Percentiles rank a stretch among this genome's conserved stretches.
These are phyloP conservation scores for Marronus borbonicus DNA, from an alignment of 2,888 invertebrate genomes.

Conservation along the genomic window DNA sequence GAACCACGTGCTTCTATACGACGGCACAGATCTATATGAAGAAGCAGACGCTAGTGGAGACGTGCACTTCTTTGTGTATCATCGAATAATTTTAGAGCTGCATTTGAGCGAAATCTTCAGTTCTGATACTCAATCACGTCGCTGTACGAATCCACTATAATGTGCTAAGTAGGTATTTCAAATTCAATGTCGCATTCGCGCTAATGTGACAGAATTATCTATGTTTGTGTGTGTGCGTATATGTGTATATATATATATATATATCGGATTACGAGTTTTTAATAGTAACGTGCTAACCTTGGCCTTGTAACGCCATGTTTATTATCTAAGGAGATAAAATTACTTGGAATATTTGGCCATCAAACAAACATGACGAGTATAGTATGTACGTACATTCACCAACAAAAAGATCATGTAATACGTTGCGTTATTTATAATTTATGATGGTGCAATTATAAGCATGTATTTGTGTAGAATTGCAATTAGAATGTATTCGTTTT, in stretches of 20 bases:
- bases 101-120: no score
- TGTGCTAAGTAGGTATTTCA: slow-evolving; percentile 25
- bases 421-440: background rate
- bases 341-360: slow-evolving; percentile 56
- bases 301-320: slow-evolving; percentile 58
- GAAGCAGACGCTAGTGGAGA: no score
- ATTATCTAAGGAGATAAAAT: slow-evolving; percentile 57
- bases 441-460: background rate
- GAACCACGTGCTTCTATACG: no score
- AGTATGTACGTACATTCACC: slow-evolving; percentile 29
- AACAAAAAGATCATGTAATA: slow-evolving; percentile 22
- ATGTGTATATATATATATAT: background rate
- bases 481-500: no score
- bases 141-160: background rate
- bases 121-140: no score
- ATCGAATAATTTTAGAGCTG: no score
- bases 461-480: no score
- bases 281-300: slow-evolving; percentile 58
- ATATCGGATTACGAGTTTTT: slow-evolving; percentile 53
- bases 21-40: no score
- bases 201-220: slow-evolving; percentile 42
- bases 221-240: slow-evolving; percentile 22
- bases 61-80: no score
- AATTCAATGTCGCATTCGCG: slow-evolving; percentile 38
- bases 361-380: slow-evolving; percentile 47